These are phyloP conservation scores for Oasisia sp. DNA, from an alignment of 2,888 invertebrate genomes.

Conservation along the genomic window DNA sequence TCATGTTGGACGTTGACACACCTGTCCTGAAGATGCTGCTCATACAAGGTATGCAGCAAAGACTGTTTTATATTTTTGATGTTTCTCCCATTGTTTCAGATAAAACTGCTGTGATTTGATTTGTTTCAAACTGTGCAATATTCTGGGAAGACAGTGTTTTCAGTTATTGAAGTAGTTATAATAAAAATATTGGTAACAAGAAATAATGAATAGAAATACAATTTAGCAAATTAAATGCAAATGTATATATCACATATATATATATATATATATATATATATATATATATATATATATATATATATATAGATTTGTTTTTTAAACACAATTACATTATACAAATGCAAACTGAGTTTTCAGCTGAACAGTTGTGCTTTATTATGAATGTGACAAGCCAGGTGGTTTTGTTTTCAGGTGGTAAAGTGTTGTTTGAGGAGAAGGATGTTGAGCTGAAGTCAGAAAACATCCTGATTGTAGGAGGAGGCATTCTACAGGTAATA, in stretches of 20 bases:
- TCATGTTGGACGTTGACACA: slow-evolving; percentile 55
- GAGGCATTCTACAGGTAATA: slow-evolving; percentile 58
- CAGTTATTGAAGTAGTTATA: too few species aligned
- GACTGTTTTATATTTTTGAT: not conserved
- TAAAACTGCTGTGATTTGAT: not conserved
- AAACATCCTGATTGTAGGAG: slow-evolving; percentile 60
- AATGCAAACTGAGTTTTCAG: too few species aligned
- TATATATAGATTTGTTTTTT: too few species aligned
- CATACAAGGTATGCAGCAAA: slow-evolving; percentile 51
- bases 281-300: too few species aligned
- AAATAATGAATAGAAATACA: too few species aligned
- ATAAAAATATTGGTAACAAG: too few species aligned
- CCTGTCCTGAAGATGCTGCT: slow-evolving; percentile 55
- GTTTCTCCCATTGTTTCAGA: not conserved
- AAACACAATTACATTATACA: too few species aligned
- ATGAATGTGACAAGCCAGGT: not conserved
- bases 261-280: too few species aligned
- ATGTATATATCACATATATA: too few species aligned
- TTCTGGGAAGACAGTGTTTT: too few species aligned
- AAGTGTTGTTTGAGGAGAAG: slow-evolving; percentile 59
- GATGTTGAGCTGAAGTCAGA: slow-evolving; percentile 59
- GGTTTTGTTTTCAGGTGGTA: slow-evolving; percentile 47
- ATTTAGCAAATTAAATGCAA: too few species aligned
- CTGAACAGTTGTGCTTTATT: too few species aligned
- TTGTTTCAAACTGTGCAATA: not conserved